Base-by-base conservation (phyloP, 1,140 invertebrate genomes). In the Diorhabda carinulata region DNA sequence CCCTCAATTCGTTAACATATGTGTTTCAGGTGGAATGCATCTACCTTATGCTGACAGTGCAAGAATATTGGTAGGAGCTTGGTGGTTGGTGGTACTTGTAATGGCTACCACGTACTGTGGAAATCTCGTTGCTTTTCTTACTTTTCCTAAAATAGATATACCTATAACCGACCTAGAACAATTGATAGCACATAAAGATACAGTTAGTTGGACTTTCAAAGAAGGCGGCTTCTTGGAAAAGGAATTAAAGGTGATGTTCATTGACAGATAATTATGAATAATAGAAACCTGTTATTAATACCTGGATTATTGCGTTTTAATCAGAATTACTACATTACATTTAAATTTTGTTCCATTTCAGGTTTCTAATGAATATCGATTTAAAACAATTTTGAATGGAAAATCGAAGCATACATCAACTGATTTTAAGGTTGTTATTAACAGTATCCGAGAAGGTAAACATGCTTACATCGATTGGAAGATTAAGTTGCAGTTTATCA, bases 71-170 rank as follows among this genome's bases (percentile, higher is more conserved):
- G 87, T 97, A 1, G 93, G 92, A 0, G 89, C 92, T 3, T 98
- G 95, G 95, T 97, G 95, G 95, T 79, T 98, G 8, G 92, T 95
- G 8, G 94, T 95, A 3, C 86, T 97, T 67, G 91, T 97, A 0
- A 84, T 96, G 0, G 91, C 96, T 0, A 96, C 95, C 3, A 96
- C 94, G 0, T 98, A 97, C 81, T 94, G 92, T 56, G 95, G 95
- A 4, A 96, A 94, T 81, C 85, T 98, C 42, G 94, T 97, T 0
- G 95, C 95, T 3, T 96, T 96, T 78, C 84, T 98, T 5, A 97
- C 96, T 1, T 97, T 97, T 78, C 94, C 95, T 0, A 90, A 91
- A 79, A 91, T 93, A 76, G 90, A 94, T 76, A 85, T 86, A 4
- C 86, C 92, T 0, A 88, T 96, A 1, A 88, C 91, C 4, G 90